phyloP scores from a whole-genome alignment of 1,140 invertebrate genomes.

The Gryon sp. region DNA sequence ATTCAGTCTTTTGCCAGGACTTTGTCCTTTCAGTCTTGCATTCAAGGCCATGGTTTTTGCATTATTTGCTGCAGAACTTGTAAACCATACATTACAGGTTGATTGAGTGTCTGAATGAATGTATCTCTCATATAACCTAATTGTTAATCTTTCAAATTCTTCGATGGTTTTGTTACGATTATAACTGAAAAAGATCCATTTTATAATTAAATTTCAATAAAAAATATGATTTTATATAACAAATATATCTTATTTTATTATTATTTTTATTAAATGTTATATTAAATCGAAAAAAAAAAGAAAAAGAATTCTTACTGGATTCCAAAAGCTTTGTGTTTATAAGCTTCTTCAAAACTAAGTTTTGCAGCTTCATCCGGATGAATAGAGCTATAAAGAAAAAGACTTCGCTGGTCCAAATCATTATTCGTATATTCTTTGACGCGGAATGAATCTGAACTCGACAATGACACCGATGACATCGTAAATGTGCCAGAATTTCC shows the following conservation, averaged over 20 bases:
- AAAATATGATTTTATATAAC: too few species aligned
- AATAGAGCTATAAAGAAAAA: constrained; percentile 62
- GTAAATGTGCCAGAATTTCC: constrained; percentile 39
- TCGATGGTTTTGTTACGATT: constrained; percentile 82
- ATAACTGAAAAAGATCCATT: constrained; percentile 83
- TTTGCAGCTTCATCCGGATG: constrained; percentile 69
- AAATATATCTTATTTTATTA: not conserved
- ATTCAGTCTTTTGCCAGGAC: constrained; percentile 84
- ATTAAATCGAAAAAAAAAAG: not conserved
- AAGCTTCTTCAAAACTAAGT: constrained; percentile 80
- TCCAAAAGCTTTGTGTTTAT: constrained; percentile 82
- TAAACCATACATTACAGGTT: constrained; percentile 82
- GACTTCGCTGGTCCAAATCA: constrained; percentile 24
- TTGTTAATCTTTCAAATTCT: constrained; percentile 82
- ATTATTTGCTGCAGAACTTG: constrained; percentile 78
- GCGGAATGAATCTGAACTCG: constrained; percentile 20
- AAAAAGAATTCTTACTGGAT: constrained; percentile 86
- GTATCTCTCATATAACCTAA: constrained; percentile 82
- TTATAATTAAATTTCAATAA: too few species aligned
- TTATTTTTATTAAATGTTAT: constrained; percentile 39
- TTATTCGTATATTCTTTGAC: constrained; percentile 48
- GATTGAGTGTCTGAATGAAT: constrained; percentile 84
- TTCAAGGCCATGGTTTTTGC: constrained; percentile 78
- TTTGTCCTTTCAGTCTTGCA: constrained; percentile 81
- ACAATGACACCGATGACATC: constrained; percentile 19